Evolutionary conservation across 2,113 vertebrate genomes (phyloP), one percentile per base, ranked within the genome.

Genomic region (Ceyx margarethae): DNA sequence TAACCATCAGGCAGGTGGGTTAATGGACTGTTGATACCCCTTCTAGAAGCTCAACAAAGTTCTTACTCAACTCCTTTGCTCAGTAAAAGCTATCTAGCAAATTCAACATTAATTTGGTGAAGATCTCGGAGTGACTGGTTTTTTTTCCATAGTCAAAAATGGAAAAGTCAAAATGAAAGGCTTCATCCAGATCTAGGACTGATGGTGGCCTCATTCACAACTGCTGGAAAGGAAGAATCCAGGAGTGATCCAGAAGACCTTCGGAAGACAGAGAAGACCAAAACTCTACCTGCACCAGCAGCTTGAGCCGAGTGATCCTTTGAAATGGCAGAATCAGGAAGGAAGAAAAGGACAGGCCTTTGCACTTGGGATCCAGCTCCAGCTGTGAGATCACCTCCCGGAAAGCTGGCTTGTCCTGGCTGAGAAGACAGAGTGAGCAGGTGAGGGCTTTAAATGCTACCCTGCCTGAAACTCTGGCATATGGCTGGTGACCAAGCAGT

Each of bases 261-360:
- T 31, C 2, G 33, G 48, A 14, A 58, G 28, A 83, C 10, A 81
- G 28, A 83, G 28, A 86, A 88, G 10, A 83, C 10, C 37, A 78
- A 51, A 93, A 82, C 31, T 48, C 35, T 95, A 99, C 99, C 98
- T 99, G 99, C 6, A 99, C 98, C 33, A 99, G 96, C 33, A 99
- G 96, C 93, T 99, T 99, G 89, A 99, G 98, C n/a, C 99, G 98
- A 2, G 98, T 99, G 97, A 99, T 99, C 95, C 99, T 98, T 95
- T 99, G 99, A 96, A 99, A 99, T 3, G 99, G 99, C 80, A 99
- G 97, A 94, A 99, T 99, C 83, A 99, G 98, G 96, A 99, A 99
- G 21, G 99, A 99, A 19, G 98, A 99, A 79, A 99, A 99, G 22
- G 99, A 98, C 53, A 99, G 97, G 57, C 99, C 99, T 91, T 97